Percentiles rank a stretch among this genome's conserved stretches.
These are phyloP conservation scores for Nymphalis polychloros DNA, from an alignment of 2,888 invertebrate genomes.

Conservation along the genomic window DNA sequence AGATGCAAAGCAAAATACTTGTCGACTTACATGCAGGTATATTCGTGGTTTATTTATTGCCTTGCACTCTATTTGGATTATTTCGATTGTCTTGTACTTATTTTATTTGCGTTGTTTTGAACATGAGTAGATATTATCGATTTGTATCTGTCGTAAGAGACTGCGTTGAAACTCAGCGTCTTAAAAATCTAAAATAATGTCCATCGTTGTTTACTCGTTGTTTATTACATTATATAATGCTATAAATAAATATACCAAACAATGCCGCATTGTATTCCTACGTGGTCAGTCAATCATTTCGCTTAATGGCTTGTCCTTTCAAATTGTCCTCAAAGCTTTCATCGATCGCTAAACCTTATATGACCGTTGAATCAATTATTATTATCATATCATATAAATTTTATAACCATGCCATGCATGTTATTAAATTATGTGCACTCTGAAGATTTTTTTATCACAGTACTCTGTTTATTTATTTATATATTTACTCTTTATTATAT, in stretches of 20 bases:
- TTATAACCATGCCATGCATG: constrained; percentile 44
- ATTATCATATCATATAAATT: constrained; percentile 53
- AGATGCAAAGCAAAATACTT: constrained; percentile 44
- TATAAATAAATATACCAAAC: constrained; percentile 18
- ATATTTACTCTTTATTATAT: background rate
- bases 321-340: constrained; percentile 54
- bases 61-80: constrained; percentile 36
- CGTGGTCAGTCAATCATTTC: constrained; percentile 65
- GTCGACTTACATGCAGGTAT: constrained; percentile 39
- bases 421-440: constrained; percentile 18
- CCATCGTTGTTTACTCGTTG: no score
- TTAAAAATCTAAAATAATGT: no score
- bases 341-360: constrained; percentile 53
- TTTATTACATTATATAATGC: background rate
- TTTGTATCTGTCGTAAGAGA: constrained; percentile 8
- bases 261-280: constrained; percentile 52
- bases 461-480: background rate
- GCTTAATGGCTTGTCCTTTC: constrained; percentile 67
- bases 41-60: constrained; percentile 39
- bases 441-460: background rate
- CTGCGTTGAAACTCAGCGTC: no score
- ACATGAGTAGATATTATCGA: constrained; percentile 17
- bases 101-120: constrained; percentile 25
- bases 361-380: constrained; percentile 54
- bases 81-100: constrained; percentile 23